Evolutionary conservation across 2,888 invertebrate species (phyloP).

Genomic region (Mythimna albipuncta): DNA sequence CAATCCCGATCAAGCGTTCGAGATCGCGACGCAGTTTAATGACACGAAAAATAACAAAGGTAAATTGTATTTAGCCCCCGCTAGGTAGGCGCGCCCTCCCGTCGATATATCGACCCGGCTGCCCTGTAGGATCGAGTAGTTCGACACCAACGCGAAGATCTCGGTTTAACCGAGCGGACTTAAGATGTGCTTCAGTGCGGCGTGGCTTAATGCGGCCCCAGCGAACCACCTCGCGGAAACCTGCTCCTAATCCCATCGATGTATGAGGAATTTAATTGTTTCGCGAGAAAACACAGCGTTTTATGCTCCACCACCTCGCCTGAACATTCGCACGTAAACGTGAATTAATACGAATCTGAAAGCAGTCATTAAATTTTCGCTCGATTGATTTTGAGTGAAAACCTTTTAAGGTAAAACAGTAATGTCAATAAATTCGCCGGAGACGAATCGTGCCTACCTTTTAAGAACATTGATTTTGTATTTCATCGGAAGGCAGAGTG

Average conservation of each 20-base stretch:
- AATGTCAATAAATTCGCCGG: constrained; percentile 79
- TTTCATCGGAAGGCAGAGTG: constrained; percentile 62
- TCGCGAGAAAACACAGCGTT: constrained; percentile 84
- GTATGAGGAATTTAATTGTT: constrained; percentile 89
- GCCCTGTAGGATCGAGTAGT: constrained; percentile 79
- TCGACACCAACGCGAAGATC: constrained; percentile 81
- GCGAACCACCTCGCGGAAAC: constrained; percentile 73
- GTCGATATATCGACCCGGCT: constrained; percentile 83
- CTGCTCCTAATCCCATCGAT: constrained; percentile 81
- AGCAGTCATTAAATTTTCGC: constrained; percentile 89
- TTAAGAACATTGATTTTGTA: constrained; percentile 74
- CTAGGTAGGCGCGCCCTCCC: constrained; percentile 83
- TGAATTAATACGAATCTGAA: constrained; percentile 86
- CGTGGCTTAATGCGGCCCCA: constrained; percentile 75
- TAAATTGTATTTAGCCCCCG: constrained; percentile 90
- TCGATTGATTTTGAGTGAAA: constrained; percentile 85
- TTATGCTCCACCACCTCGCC: constrained; percentile 78
- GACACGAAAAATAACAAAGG: constrained; percentile 91
- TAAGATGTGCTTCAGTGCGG: constrained; percentile 80
- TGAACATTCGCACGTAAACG: constrained; percentile 79
- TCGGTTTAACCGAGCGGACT: constrained; percentile 82
- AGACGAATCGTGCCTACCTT: constrained; percentile 75
- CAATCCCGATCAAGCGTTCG: constrained; percentile 89
- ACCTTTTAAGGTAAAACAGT: constrained; percentile 86
- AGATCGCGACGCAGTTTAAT: constrained; percentile 90